Evolutionary conservation across 2,113 vertebrate species (phyloP).

Genomic region (Lipotes vexillifer): DNA sequence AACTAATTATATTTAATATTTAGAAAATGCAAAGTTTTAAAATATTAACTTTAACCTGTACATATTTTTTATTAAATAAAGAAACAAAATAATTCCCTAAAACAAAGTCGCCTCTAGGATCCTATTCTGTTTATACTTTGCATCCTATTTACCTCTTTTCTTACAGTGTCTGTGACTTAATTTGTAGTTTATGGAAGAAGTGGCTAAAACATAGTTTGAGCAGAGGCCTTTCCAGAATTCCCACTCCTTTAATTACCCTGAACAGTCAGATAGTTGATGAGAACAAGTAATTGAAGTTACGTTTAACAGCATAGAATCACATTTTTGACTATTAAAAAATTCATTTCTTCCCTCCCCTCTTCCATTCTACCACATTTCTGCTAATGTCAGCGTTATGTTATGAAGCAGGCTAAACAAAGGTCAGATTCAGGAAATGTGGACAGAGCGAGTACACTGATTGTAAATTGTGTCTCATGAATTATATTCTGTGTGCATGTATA

Average conservation of each 20-base stretch:
- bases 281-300: background rate
- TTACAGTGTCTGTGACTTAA: background rate
- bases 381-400: background rate
- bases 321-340: background rate
- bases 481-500: background rate
- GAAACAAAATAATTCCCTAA: background rate
- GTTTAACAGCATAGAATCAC: background rate
- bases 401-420: background rate
- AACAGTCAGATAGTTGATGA: background rate
- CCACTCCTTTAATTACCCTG: background rate
- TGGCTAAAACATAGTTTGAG: background rate
- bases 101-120: background rate
- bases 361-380: background rate
- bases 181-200: background rate
- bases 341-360: background rate
- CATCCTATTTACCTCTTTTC: background rate
- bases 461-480: background rate
- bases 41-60: background rate
- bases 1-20: background rate
- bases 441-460: accelerated
- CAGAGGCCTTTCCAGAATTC: background rate
- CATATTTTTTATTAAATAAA: background rate
- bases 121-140: background rate
- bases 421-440: background rate
- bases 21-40: background rate